Percentiles rank a stretch among this genome's conserved stretches.
phyloP scores from a whole-genome alignment of 2,113 vertebrate species.

The Paracanthobrama guichenoti region DNA sequence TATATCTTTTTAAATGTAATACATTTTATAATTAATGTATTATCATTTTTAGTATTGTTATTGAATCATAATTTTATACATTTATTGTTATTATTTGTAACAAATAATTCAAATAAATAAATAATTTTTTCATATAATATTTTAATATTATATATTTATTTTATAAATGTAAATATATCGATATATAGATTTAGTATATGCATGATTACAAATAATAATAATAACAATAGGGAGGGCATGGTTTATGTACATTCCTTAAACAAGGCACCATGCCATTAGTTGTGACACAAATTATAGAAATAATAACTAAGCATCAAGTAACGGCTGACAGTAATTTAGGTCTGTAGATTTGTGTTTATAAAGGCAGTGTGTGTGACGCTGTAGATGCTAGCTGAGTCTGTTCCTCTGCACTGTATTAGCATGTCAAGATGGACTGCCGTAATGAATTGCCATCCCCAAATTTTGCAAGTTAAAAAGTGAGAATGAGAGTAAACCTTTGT shows the following conservation, averaged over 20 bases:
- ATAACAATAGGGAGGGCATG: not conserved
- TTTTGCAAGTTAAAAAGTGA: constrained; percentile 76
- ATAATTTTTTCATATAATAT: not conserved
- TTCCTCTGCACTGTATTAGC: constrained; percentile 67
- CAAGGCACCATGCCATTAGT: not conserved
- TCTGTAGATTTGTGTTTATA: not conserved
- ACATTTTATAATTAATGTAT: too few species aligned
- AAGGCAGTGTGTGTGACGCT: constrained; percentile 39
- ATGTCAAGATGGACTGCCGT: constrained; percentile 64
- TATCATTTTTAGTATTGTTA: not conserved
- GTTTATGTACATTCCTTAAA: not conserved
- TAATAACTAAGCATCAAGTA: not conserved
- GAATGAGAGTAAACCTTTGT: constrained; percentile 77
- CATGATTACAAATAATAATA: not conserved
- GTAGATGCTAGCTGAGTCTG: constrained; percentile 54
- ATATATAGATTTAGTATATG: not conserved
- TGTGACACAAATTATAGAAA: not conserved
- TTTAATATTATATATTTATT: not conserved
- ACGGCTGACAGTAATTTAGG: not conserved
- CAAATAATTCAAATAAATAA: not conserved
- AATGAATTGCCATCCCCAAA: constrained; percentile 74
- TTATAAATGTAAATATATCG: not conserved
- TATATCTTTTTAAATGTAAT: too few species aligned
- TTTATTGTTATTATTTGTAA: not conserved
- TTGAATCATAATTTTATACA: not conserved